Evolutionary conservation across 2,888 invertebrate species (phyloP).

Genomic region (Polia nebulosa): DNA sequence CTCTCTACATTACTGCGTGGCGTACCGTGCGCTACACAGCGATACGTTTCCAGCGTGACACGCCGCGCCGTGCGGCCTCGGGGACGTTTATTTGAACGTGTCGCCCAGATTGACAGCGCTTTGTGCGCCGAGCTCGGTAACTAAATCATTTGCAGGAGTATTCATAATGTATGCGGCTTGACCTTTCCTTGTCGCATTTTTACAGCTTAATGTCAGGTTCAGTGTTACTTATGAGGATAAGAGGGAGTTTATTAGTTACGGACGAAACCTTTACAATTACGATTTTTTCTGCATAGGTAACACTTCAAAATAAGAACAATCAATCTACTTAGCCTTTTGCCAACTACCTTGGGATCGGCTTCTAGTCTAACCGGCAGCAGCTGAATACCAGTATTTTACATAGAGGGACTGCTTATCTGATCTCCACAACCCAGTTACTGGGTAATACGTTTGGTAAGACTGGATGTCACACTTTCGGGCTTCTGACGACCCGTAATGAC

Average conservation of each 20-base stretch:
- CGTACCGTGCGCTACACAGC: conserved; percentile 44
- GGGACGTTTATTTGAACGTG: conserved; percentile 63
- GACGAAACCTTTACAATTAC: background rate
- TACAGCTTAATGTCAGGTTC: conserved; percentile 24
- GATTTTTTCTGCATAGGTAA: background rate
- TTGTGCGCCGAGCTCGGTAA: conserved; percentile 41
- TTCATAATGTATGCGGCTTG: conserved; percentile 45
- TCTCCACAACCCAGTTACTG: too few relatives aligned
- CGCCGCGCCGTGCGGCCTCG: conserved; percentile 38
- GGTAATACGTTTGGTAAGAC: too few relatives aligned
- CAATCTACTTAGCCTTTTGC: too few relatives aligned
- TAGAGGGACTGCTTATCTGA: too few relatives aligned
- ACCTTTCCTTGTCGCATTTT: conserved; percentile 40
- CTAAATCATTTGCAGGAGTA: conserved; percentile 53
- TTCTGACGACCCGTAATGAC: too few relatives aligned
- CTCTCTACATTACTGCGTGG: background rate
- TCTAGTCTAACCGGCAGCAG: too few relatives aligned
- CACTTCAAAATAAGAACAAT: background rate
- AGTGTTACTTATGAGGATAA: background rate
- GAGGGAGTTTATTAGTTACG: background rate
- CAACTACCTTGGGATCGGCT: too few relatives aligned
- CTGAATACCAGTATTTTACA: too few relatives aligned
- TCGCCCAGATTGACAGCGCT: conserved; percentile 57
- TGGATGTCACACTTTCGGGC: too few relatives aligned
- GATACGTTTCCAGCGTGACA: conserved; percentile 59